Base-by-base conservation (phyloP, 2,888 invertebrate species). In the Tiliacea citrago region DNA sequence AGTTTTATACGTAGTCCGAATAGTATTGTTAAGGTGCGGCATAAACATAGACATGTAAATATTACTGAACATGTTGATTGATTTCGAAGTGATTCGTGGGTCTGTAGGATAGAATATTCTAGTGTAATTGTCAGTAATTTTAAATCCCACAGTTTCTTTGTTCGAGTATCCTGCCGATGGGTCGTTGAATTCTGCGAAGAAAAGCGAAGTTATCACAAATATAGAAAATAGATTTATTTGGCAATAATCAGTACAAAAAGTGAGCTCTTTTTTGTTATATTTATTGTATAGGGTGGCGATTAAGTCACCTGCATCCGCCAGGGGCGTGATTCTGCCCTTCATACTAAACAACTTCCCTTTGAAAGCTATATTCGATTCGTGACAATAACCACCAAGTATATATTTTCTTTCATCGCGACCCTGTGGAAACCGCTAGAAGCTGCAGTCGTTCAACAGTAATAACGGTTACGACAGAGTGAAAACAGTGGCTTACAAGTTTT, bases 11-110 rank as follows among this genome's bases (percentile, higher is more conserved):
- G 69, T 61, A 12, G 81, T 75, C 8, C 68, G 63, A 7, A 81
- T 85, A 3, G 16, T 55, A 10, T 66, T 77, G 1, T 69, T 71
- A 0, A 39, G 4, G 0, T 51, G 5, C 0, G 85, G 85, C 65
- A 70, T 3, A 39, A 61, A 73, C 12, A 86, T 49, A 0, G 72
- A 39, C 65, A 81, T 60, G 49, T 70, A 86, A 6, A 86, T 16
- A 49, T 85, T 85, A 57, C 86, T 85, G 24, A 73, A 83, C 21
- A 79, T 69, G 12, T 76, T 86, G 10, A 85, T 35, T 0, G 78
- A 65, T 16, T 75, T 61, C 0, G 73, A 62, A 29, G 75, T 61
- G 0, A 71, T 21, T 5, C 5, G 8, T 0, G 78, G 65, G 12
- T 83, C 65, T 1, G 35, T 8, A 1, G 78, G 68, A 29, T 81